Evolutionary conservation across 2,113 vertebrate genomes (phyloP).

Genomic region (Atlantisia rogersi): DNA sequence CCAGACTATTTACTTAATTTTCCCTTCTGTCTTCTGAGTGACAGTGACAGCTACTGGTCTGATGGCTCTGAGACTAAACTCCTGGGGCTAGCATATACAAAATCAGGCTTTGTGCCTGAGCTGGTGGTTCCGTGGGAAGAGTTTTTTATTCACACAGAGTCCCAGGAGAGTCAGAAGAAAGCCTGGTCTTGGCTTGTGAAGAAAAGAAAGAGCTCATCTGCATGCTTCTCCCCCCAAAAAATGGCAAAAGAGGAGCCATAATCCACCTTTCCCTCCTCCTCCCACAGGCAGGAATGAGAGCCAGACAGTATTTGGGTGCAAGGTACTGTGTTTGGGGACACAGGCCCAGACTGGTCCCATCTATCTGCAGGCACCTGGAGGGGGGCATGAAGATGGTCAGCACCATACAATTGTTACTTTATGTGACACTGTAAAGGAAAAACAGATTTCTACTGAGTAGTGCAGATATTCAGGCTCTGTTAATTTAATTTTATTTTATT

Average conservation of each 20-base stretch:
- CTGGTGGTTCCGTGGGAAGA: not conserved
- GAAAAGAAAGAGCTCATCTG: not conserved
- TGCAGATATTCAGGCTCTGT: not conserved
- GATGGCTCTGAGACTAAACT: not conserved
- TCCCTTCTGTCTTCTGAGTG: not conserved
- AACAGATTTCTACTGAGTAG: not conserved
- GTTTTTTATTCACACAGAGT: not conserved
- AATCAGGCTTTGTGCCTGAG: not conserved
- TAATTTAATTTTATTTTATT: not conserved
- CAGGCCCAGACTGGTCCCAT: accelerated
- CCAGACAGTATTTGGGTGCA: accelerated
- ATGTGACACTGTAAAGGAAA: not conserved
- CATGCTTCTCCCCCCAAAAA: not conserved
- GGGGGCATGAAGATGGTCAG: not conserved
- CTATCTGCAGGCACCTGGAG: not conserved
- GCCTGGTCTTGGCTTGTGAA: not conserved
- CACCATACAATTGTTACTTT: not conserved
- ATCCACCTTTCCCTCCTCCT: not conserved
- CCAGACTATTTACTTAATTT: not conserved
- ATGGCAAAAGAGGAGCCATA: accelerated
- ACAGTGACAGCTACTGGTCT: not conserved
- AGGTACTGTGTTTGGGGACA: not conserved
- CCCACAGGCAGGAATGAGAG: not conserved
- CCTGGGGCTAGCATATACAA: not conserved
- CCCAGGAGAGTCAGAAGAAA: not conserved